Evolutionary conservation across 1,140 invertebrate species (phyloP), one percentile per base, ranked within the genome.

Genomic region (Ericerus pela): DNA sequence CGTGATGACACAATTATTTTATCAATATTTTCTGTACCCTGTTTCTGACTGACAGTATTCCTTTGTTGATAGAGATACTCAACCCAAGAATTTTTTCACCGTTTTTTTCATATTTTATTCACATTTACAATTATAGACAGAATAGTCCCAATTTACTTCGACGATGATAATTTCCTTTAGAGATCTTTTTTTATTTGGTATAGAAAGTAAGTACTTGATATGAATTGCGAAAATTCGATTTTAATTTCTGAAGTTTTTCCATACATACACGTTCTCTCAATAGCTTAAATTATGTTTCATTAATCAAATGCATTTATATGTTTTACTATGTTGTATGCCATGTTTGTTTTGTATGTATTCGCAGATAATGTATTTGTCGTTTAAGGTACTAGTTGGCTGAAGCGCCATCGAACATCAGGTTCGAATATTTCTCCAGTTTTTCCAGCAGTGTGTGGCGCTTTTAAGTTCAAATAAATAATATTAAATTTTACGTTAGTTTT

Each of bases 321-420:
- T 47, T 47, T 47, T 47, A 16, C 41, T 24, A 47, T 47, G 41
- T 47, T 47, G 41, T 47, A 47, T 47, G 41, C 41, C 41, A 47
- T 47, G 41, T 47, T 47, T 47, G 41, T 47, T 47, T 47, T 47
- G 41, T 47, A 47, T 47, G 41, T 47, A 47, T 47, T 47, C 41
- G 41, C 41, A 47, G 41, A 47, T 47, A 47, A 22, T 47, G 41
- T 47, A 47, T 47, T 22, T 47, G 41, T 47, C 41, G 41, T 47
- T 47, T 47, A 47, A 47, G 41, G 41, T 47, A 47, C 30, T 47
- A 18, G 41, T 47, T 47, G 41, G 41, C 41, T 47, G 41, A 47
- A 47, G 41, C 41, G 41, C 41, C 41, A 24, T 24, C 41, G 41
- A 47, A 47, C 41, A 47, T 24, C 41, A 47, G 41, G 41, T 47